These are phyloP conservation scores for Synaphobranchus kaupii DNA, from an alignment of 2,797 vertebrate genomes.

Conservation along the genomic window DNA sequence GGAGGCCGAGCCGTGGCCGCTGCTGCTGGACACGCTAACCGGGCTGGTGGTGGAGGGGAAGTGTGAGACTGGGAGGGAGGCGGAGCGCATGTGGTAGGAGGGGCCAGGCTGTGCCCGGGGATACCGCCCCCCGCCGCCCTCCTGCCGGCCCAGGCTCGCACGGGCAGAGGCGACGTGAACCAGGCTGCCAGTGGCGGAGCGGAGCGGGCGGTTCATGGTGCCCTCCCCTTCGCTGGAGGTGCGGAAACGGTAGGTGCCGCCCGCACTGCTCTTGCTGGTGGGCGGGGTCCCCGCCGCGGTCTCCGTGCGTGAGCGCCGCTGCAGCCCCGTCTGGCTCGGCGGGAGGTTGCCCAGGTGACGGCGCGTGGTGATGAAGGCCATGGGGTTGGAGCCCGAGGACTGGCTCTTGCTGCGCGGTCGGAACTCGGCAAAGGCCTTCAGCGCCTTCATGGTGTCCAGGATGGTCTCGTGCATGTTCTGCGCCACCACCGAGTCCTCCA, in stretches of 20 bases:
- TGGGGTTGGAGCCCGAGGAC: constrained; percentile 77
- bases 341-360: constrained; percentile 78
- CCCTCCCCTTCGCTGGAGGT: constrained; percentile 80
- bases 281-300: constrained; percentile 66
- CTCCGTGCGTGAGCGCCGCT: constrained; percentile 77
- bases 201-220: constrained; percentile 75
- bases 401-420: constrained; percentile 83
- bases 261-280: constrained; percentile 60
- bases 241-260: constrained; percentile 69
- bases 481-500: constrained; percentile 86
- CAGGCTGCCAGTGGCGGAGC: constrained; percentile 76
- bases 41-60: constrained; percentile 78
- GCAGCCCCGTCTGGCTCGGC: constrained; percentile 76
- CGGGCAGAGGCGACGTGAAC: constrained; percentile 76
- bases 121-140: constrained; percentile 61
- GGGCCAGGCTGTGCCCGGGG: constrained; percentile 68
- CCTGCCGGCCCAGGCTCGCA: constrained; percentile 71
- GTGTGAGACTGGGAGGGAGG: constrained; percentile 75
- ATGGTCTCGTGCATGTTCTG: constrained; percentile 87
- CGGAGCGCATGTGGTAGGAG: constrained; percentile 72
- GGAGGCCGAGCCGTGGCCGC: constrained; percentile 75
- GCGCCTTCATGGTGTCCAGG: constrained; percentile 83
- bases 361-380: constrained; percentile 80
- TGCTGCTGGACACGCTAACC: constrained; percentile 79
- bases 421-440: constrained; percentile 83